Evolutionary conservation across 2,113 vertebrate species (phyloP), one percentile per base, ranked within the genome.

Genomic region (Scatophagus argus): DNA sequence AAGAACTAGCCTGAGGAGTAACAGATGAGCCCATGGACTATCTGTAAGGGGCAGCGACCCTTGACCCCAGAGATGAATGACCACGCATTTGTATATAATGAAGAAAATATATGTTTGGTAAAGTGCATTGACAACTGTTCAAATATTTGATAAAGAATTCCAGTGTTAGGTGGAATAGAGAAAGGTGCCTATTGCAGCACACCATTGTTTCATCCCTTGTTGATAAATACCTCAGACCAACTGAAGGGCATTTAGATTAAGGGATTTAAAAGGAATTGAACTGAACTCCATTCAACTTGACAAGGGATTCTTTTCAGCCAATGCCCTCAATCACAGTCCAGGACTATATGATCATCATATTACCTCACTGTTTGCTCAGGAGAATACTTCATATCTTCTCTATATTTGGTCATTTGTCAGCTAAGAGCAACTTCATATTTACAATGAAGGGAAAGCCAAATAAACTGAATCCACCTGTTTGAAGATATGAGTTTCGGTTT

Each of bases 11-110:
- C 39, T 34, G 44, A 46, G 59, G 77, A 68, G 70, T 61, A 80
- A 85, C 52, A 36, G 81, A 89, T 86, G 77, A 88, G 82, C 54
- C 29, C 46, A 70, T 1, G 5, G 60, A 80, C 16, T 19, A 29
- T 61, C 74, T 58, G 51, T 67, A 38, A 62, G 55, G 49, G 39
- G 8, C 25, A 59, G 69, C 63, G 79, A 81, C 72, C 83, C 71
- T 72, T 86, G 70, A 32, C 74, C 74, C 49, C n/a, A 38, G 31
- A 79, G 51, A 87, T 36, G 29, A 77, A 81, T 62, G 64, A 77
- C 39, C n/a, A 52, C 38, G 1, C n/a, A n/a, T n/a, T n/a, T n/a
- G n/a, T n/a, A n/a, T n/a, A n/a, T n/a, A n/a, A n/a, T n/a, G n/a
- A n/a, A n/a, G n/a, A n/a, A n/a, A n/a, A n/a, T n/a, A n/a, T n/a